These are phyloP conservation scores for Bacillus rossius DNA, from an alignment of 1,140 invertebrate genomes.

Conservation along the genomic window DNA sequence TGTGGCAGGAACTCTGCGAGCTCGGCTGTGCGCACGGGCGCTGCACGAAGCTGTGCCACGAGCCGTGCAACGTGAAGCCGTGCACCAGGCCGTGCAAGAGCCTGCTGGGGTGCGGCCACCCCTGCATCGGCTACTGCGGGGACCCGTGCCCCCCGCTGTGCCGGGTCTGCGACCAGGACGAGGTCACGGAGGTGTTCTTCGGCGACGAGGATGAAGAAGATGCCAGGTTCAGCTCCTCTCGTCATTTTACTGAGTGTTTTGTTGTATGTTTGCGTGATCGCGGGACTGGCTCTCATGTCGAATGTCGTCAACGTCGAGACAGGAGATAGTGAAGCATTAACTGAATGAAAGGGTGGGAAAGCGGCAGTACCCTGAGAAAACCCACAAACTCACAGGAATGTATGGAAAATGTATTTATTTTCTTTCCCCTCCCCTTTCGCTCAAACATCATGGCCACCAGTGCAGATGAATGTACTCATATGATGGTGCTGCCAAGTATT, in stretches of 20 bases:
- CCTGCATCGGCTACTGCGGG: slow-evolving; percentile 61
- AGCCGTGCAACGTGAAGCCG: slow-evolving; percentile 44
- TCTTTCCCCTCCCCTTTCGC: no score
- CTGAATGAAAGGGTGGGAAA: no score
- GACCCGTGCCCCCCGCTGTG: slow-evolving; percentile 54
- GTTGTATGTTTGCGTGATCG: slow-evolving; percentile 38
- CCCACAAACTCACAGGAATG: no score
- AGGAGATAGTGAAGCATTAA: no score
- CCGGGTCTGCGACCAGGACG: slow-evolving; percentile 40
- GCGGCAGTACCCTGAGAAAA: no score
- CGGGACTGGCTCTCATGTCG: no score
- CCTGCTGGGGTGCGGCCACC: slow-evolving; percentile 49
- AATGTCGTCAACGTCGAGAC: no score
- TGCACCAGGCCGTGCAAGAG: slow-evolving; percentile 48
- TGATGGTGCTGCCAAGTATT: no score
- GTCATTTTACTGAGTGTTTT: slow-evolving; percentile 16
- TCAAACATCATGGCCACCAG: no score
- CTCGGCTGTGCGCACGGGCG: slow-evolving; percentile 47
- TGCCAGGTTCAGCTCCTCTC: slow-evolving; percentile 43
- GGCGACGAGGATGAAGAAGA: slow-evolving; percentile 51
- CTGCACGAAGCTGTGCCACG: slow-evolving; percentile 51
- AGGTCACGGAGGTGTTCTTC: slow-evolving; percentile 46
- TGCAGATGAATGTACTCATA: no score
- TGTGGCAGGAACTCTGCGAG: slow-evolving; percentile 38
- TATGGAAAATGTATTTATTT: no score